Percentiles rank a stretch among this genome's conserved stretches.
Conservation (phyloP, 2,888 invertebrate species). For the Tachina grossa region DNA sequence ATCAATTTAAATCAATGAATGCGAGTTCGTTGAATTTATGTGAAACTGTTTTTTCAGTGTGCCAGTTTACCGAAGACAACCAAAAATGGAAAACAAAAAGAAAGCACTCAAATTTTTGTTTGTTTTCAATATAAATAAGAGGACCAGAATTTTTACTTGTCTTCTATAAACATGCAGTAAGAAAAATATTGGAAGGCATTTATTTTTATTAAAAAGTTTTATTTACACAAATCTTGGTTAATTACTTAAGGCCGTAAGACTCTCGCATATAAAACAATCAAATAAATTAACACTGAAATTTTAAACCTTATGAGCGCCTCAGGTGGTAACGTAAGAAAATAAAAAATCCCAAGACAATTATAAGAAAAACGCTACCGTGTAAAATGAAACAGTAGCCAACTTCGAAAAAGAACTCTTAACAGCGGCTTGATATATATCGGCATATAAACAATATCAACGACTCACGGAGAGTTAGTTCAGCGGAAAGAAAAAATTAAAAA, state of each 20-base stretch:
- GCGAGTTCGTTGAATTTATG: too few relatives aligned
- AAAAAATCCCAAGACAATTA: background rate
- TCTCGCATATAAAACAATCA: constrained; percentile 38
- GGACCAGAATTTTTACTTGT: too few relatives aligned
- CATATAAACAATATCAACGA: constrained; percentile 16
- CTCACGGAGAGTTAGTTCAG: constrained; percentile 47
- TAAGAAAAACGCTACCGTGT: constrained; percentile 62
- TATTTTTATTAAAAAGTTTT: background rate
- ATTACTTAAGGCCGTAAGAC: constrained; percentile 8
- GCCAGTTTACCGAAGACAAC: too few relatives aligned
- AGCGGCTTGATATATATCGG: constrained; percentile 55
- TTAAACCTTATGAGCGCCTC: constrained; percentile 58
- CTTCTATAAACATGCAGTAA: background rate
- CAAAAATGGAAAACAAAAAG: too few relatives aligned
- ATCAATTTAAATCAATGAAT: too few relatives aligned
- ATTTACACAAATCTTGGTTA: background rate
- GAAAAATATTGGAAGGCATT: background rate
- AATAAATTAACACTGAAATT: constrained; percentile 23
- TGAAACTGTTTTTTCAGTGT: too few relatives aligned
- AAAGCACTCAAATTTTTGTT: background rate
- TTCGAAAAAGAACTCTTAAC: constrained; percentile 11
- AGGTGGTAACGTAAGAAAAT: constrained; percentile 51
- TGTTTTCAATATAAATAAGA: background rate
- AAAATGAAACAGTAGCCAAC: constrained; percentile 60
- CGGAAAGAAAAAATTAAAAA: constrained; percentile 58